phyloP scores from a whole-genome alignment of 2,888 invertebrate species.

The Protodeltote pygarga region DNA sequence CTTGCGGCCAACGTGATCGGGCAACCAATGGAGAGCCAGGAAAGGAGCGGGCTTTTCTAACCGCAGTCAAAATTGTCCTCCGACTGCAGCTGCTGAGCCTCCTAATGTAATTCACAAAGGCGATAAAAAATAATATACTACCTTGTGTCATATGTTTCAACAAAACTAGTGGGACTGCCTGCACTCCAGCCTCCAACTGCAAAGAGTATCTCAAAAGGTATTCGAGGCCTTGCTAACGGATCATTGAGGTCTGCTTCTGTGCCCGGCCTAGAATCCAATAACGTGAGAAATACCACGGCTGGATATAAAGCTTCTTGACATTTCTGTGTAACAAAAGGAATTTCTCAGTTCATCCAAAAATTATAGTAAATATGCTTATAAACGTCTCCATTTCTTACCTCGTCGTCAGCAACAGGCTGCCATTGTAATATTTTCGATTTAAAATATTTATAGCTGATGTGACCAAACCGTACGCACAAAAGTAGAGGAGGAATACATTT shows the following conservation, averaged over 20 bases:
- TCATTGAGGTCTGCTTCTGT: conserved; percentile 85
- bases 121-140: too few relatives aligned
- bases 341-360: conserved; percentile 5
- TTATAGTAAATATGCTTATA: neutral
- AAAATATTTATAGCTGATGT: conserved; percentile 87
- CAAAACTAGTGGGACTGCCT: conserved; percentile 94
- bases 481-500: conserved; percentile 87
- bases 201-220: conserved; percentile 92
- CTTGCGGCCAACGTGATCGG: too few relatives aligned
- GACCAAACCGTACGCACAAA: conserved; percentile 89
- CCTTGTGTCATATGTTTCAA: conserved; percentile 92
- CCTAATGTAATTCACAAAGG: too few relatives aligned
- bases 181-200: conserved; percentile 95
- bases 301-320: conserved; percentile 85
- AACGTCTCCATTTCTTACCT: conserved; percentile 60
- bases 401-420: conserved; percentile 83
- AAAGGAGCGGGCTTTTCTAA: too few relatives aligned
- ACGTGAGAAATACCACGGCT: conserved; percentile 83
- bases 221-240: conserved; percentile 89
- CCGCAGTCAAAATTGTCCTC: too few relatives aligned
- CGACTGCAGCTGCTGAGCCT: too few relatives aligned
- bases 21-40: too few relatives aligned
- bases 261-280: conserved; percentile 80
- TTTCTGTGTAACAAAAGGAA: conserved; percentile 66
- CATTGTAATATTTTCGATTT: conserved; percentile 85